Evolutionary conservation across 2,113 vertebrate genomes (phyloP).

Genomic region (Nanorana parkeri): DNA sequence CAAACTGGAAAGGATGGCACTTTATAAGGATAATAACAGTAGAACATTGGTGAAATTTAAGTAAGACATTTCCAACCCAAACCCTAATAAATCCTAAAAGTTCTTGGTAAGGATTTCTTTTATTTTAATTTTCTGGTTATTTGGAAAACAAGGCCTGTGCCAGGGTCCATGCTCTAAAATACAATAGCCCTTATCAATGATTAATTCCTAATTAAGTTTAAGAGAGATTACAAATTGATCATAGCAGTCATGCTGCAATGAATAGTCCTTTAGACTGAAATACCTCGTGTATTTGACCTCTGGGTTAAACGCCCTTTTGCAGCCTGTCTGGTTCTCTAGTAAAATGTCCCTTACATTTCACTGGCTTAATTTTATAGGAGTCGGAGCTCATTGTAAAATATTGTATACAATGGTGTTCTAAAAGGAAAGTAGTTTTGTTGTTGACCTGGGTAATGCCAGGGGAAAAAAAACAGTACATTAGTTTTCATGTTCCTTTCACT

Average conservation of each 20-base stretch:
- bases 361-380: neutral
- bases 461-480: too few species aligned
- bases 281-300: conserved; percentile 33
- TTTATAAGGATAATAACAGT: too few species aligned
- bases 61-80: too few species aligned
- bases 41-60: too few species aligned
- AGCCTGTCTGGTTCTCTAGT: conserved; percentile 9
- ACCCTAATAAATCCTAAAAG: too few species aligned
- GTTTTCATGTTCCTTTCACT: too few species aligned
- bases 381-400: neutral
- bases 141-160: neutral
- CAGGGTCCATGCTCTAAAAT: neutral
- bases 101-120: neutral
- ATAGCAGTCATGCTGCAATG: conserved; percentile 38
- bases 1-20: too few species aligned
- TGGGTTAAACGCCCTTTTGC: conserved; percentile 18
- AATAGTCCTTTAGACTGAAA: conserved; percentile 45
- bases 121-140: neutral
- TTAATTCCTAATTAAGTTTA: conserved; percentile 44
- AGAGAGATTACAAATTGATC: conserved; percentile 42
- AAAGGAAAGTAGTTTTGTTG: too few species aligned
- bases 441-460: too few species aligned
- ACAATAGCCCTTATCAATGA: conserved; percentile 29
- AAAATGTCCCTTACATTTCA: neutral
- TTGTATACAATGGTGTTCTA: too few species aligned